These are phyloP conservation scores for Calameuta filiformis DNA, from an alignment of 2,888 invertebrate genomes.

Conservation along the genomic window DNA sequence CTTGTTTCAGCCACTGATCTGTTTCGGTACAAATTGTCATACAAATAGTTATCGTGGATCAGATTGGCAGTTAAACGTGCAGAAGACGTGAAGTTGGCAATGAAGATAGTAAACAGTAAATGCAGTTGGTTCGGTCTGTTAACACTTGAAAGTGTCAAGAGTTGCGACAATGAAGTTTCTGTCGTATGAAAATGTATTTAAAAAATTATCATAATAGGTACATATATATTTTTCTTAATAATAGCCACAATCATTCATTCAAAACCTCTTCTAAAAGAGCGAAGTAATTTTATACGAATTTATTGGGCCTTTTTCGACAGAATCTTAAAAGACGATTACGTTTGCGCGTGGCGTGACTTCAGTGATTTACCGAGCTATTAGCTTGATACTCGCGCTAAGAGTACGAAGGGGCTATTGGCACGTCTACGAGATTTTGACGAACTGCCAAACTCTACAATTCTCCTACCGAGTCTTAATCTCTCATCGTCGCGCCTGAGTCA, in stretches of 20 bases:
- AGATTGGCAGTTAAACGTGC: not conserved
- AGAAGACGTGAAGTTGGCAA: not conserved
- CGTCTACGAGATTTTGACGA: slow-evolving; percentile 31
- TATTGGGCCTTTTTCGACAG: not conserved
- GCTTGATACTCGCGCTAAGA: slow-evolving; percentile 11
- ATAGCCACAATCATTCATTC: not conserved
- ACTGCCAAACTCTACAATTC: slow-evolving; percentile 32
- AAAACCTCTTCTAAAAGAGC: slow-evolving; percentile 53
- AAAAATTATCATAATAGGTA: slow-evolving; percentile 41
- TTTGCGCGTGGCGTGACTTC: slow-evolving; percentile 18
- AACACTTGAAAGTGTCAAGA: slow-evolving; percentile 12
- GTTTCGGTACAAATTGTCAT: not conserved
- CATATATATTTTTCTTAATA: not conserved
- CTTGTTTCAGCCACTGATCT: not conserved
- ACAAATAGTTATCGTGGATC: not conserved
- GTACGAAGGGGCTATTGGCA: slow-evolving; percentile 25
- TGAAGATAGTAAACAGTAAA: not conserved
- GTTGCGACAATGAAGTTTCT: not conserved
- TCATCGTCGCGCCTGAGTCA: slow-evolving; percentile 7
- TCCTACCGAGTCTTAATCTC: slow-evolving; percentile 14
- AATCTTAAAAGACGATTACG: slow-evolving; percentile 19
- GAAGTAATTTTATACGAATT: slow-evolving; percentile 41
- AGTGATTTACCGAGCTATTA: slow-evolving; percentile 33
- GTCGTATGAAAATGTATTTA: slow-evolving; percentile 62
- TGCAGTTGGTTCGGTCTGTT: not conserved